Evolutionary conservation across 1,140 invertebrate genomes (phyloP).

Genomic region (Brachionus rotundiformis): DNA sequence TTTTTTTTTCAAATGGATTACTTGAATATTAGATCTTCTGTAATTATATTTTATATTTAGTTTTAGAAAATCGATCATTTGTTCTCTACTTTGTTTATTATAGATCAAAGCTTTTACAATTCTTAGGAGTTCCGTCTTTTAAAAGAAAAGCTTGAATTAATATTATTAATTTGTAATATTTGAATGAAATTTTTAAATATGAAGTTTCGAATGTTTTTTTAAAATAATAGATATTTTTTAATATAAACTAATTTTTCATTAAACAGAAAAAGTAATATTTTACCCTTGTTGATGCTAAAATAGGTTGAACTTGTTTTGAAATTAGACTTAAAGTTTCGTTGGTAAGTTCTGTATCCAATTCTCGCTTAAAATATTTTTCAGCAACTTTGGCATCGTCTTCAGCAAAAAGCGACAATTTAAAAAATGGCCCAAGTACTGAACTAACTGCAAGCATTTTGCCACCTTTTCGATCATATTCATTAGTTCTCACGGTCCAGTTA

Average conservation of each 20-base stretch:
- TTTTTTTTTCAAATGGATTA: background rate
- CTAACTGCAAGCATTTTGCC: background rate
- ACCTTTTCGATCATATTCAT: background rate
- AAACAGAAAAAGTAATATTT: too few species aligned
- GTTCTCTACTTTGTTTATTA: conserved; percentile 45
- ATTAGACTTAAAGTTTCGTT: conserved; percentile 20
- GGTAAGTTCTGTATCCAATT: background rate
- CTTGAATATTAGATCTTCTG: conserved; percentile 40
- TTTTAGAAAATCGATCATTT: conserved; percentile 36
- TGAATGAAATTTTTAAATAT: too few species aligned
- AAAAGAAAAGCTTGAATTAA: too few species aligned
- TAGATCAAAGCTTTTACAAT: conserved; percentile 40
- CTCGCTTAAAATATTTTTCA: conserved; percentile 40
- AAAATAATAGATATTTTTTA: too few species aligned
- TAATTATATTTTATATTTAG: conserved; percentile 1
- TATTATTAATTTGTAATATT: too few species aligned
- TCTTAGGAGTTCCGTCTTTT: background rate
- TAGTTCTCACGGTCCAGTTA: background rate
- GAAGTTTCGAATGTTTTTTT: too few species aligned
- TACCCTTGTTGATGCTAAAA: conserved; percentile 22
- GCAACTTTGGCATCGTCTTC: conserved; percentile 44
- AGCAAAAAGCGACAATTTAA: conserved; percentile 31
- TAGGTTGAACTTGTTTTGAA: conserved; percentile 31
- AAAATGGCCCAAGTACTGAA: conserved; percentile 33
- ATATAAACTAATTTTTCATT: too few species aligned